Evolutionary conservation across 2,888 invertebrate species (phyloP).

Genomic region (Drosophila siamana): DNA sequence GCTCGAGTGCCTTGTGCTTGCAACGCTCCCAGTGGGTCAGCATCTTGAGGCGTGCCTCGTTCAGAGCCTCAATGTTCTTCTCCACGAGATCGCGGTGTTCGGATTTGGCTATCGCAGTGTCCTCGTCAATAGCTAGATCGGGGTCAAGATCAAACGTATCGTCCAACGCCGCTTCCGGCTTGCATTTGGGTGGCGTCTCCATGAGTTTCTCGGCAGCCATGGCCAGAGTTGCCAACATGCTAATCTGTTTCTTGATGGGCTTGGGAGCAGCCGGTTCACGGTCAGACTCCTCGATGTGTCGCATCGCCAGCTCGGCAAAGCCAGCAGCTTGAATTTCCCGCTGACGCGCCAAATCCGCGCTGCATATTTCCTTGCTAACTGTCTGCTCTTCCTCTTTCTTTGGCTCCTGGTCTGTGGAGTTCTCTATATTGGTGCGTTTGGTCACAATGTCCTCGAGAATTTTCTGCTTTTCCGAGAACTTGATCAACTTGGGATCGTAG

Average conservation of each 20-base stretch:
- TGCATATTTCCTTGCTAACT: slow-evolving; percentile 24
- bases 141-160: background rate
- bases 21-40: slow-evolving; percentile 64
- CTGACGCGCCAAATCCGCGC: slow-evolving; percentile 30
- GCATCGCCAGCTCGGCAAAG: slow-evolving; percentile 66
- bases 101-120: slow-evolving; percentile 5
- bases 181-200: background rate
- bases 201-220: slow-evolving; percentile 64
- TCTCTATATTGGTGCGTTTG: slow-evolving; percentile 29
- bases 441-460: slow-evolving; percentile 60
- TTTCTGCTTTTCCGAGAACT: slow-evolving; percentile 47
- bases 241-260: slow-evolving; percentile 29
- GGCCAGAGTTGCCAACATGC: slow-evolving; percentile 54
- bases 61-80: slow-evolving; percentile 49
- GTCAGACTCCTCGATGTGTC: slow-evolving; percentile 55
- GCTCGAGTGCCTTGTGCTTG: slow-evolving; percentile 62
- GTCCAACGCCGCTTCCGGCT: background rate
- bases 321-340: slow-evolving; percentile 30
- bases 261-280: background rate
- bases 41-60: slow-evolving; percentile 48
- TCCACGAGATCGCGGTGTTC: slow-evolving; percentile 43
- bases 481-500: slow-evolving; percentile 41
- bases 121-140: slow-evolving; percentile 33
- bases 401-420: slow-evolving; percentile 24
- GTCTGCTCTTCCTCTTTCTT: background rate